These are phyloP conservation scores for Bellardia pandia DNA, from an alignment of 2,888 invertebrate genomes.

Conservation along the genomic window DNA sequence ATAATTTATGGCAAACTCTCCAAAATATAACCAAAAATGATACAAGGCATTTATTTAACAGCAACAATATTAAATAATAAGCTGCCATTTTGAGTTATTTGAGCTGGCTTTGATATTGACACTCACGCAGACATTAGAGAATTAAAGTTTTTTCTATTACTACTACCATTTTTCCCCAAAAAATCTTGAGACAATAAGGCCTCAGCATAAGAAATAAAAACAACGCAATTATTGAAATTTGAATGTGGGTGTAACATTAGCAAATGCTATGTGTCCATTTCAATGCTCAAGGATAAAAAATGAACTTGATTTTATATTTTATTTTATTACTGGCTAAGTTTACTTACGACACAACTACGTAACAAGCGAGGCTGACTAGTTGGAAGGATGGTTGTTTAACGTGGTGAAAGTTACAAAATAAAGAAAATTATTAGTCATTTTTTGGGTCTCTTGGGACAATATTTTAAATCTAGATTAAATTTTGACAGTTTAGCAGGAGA, in stretches of 20 bases:
- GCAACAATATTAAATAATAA: not conserved
- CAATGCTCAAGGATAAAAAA: constrained; percentile 17
- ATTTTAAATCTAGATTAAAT: not conserved
- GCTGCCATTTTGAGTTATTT: not conserved
- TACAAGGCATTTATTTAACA: not conserved
- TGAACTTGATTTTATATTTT: constrained; percentile 1
- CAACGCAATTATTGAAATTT: not conserved
- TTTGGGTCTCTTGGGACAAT: not conserved
- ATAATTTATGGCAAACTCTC: not conserved
- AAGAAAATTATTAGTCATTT: constrained; percentile 18
- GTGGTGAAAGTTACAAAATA: not conserved
- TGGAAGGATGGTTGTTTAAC: too few species aligned
- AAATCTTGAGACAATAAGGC: not conserved
- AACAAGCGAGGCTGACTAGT: not conserved
- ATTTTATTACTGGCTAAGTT: not conserved
- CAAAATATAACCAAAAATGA: not conserved
- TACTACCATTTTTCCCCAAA: too few species aligned
- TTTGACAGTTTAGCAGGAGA: not conserved
- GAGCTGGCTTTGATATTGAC: not conserved
- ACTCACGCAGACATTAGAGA: not conserved
- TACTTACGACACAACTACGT: constrained; percentile 10
- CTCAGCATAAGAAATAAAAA: not conserved
- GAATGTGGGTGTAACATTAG: constrained; percentile 2
- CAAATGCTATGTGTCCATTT: not conserved
- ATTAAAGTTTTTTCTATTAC: not conserved